Conservation (phyloP, 1,140 invertebrate species). For the Tribolium castaneum region DNA sequence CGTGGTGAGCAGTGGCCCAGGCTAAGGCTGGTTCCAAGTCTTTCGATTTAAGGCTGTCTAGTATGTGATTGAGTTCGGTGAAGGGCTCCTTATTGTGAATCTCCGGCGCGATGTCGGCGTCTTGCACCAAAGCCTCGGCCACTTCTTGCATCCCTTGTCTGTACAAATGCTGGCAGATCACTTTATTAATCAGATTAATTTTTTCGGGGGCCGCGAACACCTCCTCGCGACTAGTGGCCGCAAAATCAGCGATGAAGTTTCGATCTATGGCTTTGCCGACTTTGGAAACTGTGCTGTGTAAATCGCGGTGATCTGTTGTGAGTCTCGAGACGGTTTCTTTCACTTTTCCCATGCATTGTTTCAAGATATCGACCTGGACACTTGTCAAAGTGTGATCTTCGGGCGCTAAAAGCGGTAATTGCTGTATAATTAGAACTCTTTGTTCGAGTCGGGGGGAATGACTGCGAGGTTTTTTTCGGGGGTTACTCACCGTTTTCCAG, state of each 20-base stretch:
- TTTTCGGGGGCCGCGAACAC: conserved; percentile 85
- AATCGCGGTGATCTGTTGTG: conserved; percentile 64
- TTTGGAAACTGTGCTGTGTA: conserved; percentile 90
- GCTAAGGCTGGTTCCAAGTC: conserved; percentile 85
- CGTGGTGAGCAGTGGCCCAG: conserved; percentile 77
- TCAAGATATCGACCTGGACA: conserved; percentile 74
- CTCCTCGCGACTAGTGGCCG: conserved; percentile 87
- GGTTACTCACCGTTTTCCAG: conserved; percentile 77
- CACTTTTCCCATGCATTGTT: conserved; percentile 76
- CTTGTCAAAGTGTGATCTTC: conserved; percentile 73
- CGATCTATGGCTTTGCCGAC: conserved; percentile 38
- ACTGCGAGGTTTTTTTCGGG: background rate
- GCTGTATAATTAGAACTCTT: conserved; percentile 25
- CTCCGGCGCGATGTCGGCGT: conserved; percentile 78
- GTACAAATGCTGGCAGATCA: conserved; percentile 97
- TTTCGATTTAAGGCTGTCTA: conserved; percentile 81
- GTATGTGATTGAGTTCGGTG: conserved; percentile 85
- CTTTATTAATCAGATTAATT: conserved; percentile 87
- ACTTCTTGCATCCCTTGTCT: conserved; percentile 93
- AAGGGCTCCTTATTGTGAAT: conserved; percentile 83
- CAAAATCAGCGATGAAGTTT: conserved; percentile 58
- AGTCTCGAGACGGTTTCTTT: conserved; percentile 67
- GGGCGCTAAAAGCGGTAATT: conserved; percentile 68
- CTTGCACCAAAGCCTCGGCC: conserved; percentile 85
- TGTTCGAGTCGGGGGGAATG: conserved; percentile 9